Evolutionary conservation across 2,797 vertebrate genomes (phyloP).

Genomic region (Eleutherodactylus coqui): DNA sequence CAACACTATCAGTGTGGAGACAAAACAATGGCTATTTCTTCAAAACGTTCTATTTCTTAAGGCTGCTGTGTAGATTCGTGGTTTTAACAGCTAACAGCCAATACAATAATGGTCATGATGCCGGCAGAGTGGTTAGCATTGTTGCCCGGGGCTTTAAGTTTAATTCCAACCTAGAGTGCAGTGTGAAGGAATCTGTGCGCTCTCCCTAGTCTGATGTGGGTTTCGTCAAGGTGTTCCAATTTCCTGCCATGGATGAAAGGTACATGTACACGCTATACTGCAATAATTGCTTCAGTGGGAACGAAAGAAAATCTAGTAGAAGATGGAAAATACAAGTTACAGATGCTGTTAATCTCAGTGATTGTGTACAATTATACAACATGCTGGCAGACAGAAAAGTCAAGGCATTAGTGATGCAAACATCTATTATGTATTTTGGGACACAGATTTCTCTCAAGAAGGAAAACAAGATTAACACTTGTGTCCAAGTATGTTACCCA

Average conservation of each 20-base stretch:
- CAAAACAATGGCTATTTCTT: conserved; percentile 2
- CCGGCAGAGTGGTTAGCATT: neutral
- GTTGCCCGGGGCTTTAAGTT: conserved; percentile 19
- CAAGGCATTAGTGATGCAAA: neutral
- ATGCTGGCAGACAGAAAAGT: neutral
- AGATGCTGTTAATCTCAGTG: neutral
- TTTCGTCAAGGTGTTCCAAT: neutral
- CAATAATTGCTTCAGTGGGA: neutral
- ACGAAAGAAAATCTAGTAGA: neutral
- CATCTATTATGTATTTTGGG: neutral
- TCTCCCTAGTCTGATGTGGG: neutral
- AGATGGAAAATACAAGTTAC: no score
- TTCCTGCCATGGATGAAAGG: neutral
- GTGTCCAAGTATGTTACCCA: neutral
- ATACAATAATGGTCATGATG: conserved; percentile 3
- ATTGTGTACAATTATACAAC: conserved; percentile 1
- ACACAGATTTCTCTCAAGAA: neutral
- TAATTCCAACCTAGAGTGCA: neutral
- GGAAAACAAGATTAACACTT: neutral
- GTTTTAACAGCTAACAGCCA: neutral
- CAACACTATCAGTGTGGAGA: neutral
- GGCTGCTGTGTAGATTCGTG: neutral
- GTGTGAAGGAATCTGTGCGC: neutral
- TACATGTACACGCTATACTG: neutral
- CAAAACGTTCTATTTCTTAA: neutral